Evolutionary conservation across 2,888 invertebrate species (phyloP).

Genomic region (Cephus runcator): DNA sequence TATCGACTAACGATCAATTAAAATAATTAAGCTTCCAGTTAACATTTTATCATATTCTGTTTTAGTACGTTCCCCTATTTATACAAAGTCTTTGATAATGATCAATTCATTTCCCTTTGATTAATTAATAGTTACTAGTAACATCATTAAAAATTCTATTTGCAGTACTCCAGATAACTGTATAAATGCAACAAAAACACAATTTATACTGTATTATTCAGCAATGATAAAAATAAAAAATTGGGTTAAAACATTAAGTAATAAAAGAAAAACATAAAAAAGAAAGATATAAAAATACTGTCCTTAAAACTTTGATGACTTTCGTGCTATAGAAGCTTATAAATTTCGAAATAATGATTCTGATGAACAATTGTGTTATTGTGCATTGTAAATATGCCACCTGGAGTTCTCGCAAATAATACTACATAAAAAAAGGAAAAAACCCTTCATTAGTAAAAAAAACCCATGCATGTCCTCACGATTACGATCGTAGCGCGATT

Average conservation of each 20-base stretch:
- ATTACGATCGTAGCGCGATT: not conserved
- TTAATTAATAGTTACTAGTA: constrained; percentile 14
- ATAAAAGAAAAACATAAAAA: not conserved
- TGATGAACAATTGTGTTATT: not conserved
- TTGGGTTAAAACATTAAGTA: not conserved
- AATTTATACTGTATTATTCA: not conserved
- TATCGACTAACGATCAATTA: constrained; percentile 5
- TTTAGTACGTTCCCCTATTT: constrained; percentile 14
- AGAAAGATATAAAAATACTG: not conserved
- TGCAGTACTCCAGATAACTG: constrained; percentile 9
- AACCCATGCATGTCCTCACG: not conserved
- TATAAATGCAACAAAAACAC: not conserved
- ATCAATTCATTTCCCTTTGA: constrained; percentile 11
- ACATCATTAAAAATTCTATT: constrained; percentile 9
- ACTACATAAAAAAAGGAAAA: not conserved
- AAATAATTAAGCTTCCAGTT: constrained; percentile 4
- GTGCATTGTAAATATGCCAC: not conserved
- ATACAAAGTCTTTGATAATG: constrained; percentile 16
- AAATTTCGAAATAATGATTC: not conserved
- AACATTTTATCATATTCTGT: not conserved
- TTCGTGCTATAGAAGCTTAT: not conserved
- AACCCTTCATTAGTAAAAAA: not conserved
- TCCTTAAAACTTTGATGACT: not conserved
- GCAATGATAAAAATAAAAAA: not conserved
- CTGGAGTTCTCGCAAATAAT: not conserved